Conservation (phyloP, 2,888 invertebrate genomes). For the Linyphia triangularis region DNA sequence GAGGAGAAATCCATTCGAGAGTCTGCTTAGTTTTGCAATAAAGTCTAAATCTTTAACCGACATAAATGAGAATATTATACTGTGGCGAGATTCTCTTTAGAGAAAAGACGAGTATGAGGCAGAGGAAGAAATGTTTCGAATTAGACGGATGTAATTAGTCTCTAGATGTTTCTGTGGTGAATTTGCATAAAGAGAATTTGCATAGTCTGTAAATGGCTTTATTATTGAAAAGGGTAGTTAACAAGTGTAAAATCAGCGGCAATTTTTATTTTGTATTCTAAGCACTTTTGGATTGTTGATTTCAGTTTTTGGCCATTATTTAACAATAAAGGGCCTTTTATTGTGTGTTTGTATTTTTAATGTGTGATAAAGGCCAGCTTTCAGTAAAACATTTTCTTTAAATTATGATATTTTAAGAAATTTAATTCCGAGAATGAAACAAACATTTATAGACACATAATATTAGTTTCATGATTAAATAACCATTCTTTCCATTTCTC, state of each 20-base stretch:
- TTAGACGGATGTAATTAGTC: conserved; percentile 11
- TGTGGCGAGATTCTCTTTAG: not conserved
- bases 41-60: not conserved
- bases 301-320: no score
- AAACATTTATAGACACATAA: no score
- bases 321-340: no score
- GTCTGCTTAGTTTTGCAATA: not conserved
- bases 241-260: not conserved
- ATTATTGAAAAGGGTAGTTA: not conserved
- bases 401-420: no score
- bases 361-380: no score
- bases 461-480: no score
- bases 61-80: not conserved
- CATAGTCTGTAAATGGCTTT: not conserved
- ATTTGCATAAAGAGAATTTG: not conserved
- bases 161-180: not conserved
- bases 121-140: conserved; percentile 8
- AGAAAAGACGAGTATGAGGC: not conserved
- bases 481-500: no score
- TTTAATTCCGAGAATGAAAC: no score
- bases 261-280: not conserved
- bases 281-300: no score
- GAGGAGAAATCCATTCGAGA: not conserved
- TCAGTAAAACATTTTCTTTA: no score
- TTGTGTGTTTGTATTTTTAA: no score